Evolutionary conservation across 92 coral and sea anemone species (phyloP).

Genomic region (Pocillopora meandrina): DNA sequence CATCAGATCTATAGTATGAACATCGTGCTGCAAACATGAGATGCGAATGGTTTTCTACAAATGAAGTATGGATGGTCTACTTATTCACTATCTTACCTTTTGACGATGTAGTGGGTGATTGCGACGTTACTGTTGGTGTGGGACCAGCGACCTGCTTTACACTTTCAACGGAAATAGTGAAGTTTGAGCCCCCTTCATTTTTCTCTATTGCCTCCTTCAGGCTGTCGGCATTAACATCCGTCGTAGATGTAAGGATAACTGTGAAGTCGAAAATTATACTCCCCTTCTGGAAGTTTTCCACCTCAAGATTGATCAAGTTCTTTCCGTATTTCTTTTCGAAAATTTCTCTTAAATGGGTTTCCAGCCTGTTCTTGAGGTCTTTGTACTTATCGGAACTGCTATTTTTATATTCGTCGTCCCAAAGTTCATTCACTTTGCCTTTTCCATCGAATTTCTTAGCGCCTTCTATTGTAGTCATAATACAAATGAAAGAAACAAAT

Average conservation of each 20-base stretch:
- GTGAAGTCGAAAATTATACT: constrained; percentile 28
- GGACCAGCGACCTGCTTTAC: neutral
- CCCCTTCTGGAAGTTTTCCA: neutral
- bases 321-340: neutral
- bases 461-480: neutral
- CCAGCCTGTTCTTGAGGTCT: neutral
- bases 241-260: constrained; percentile 1
- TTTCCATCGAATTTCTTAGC: constrained; percentile 11
- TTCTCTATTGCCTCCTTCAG: constrained; percentile 9
- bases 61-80: too few relatives aligned
- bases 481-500: neutral
- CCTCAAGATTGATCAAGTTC: neutral
- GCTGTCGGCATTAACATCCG: neutral
- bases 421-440: neutral
- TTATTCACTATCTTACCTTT: too few relatives aligned
- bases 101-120: too few relatives aligned
- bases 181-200: neutral
- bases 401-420: neutral
- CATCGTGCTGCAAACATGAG: neutral
- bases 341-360: neutral
- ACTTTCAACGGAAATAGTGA: neutral
- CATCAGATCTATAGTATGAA: too few relatives aligned
- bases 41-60: neutral
- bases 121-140: too few relatives aligned
- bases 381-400: neutral